Percentiles rank a stretch among this genome's conserved stretches.
These are phyloP conservation scores for Rhadinocentrus ornatus DNA, from an alignment of 2,797 vertebrate species.

Conservation along the genomic window DNA sequence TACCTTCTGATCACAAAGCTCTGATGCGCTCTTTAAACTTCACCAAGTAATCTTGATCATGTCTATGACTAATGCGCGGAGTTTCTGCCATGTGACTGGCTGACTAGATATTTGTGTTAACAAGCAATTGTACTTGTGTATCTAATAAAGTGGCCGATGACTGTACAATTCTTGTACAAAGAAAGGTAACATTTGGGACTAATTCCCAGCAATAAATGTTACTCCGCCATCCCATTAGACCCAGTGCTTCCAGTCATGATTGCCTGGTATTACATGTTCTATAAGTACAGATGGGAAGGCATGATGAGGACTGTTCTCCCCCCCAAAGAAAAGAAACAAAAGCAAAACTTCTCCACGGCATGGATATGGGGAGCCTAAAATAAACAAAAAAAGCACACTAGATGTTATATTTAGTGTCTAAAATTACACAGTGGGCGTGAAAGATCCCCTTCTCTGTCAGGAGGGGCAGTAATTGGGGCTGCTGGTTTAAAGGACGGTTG, in stretches of 20 bases:
- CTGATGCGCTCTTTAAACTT: too few relatives aligned
- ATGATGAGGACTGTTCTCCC: background rate
- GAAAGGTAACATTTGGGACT: conserved; percentile 21
- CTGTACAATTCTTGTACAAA: background rate
- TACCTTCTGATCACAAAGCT: too few relatives aligned
- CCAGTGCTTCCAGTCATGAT: background rate
- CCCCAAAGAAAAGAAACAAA: too few relatives aligned
- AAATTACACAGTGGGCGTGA: conserved; percentile 62
- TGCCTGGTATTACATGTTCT: conserved; percentile 43
- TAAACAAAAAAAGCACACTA: conserved; percentile 44
- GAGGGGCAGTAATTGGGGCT: conserved; percentile 35
- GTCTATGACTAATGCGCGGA: too few relatives aligned
- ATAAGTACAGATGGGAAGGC: background rate
- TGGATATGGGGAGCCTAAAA: background rate
- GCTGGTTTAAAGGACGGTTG: conserved; percentile 50
- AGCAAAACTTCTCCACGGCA: background rate
- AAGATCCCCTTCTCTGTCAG: conserved; percentile 22
- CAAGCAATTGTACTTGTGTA: too few relatives aligned
- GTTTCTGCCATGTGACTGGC: too few relatives aligned
- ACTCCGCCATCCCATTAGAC: conserved; percentile 23
- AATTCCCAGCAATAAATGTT: conserved; percentile 23
- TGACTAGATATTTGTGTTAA: too few relatives aligned
- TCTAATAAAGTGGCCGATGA: too few relatives aligned
- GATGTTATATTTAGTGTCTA: conserved; percentile 59
- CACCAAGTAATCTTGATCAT: too few relatives aligned